Percentiles rank a stretch among this genome's conserved stretches.
Evolutionary conservation across 2,888 invertebrate genomes (phyloP).

Genomic region (Caenorhabditis virilis): DNA sequence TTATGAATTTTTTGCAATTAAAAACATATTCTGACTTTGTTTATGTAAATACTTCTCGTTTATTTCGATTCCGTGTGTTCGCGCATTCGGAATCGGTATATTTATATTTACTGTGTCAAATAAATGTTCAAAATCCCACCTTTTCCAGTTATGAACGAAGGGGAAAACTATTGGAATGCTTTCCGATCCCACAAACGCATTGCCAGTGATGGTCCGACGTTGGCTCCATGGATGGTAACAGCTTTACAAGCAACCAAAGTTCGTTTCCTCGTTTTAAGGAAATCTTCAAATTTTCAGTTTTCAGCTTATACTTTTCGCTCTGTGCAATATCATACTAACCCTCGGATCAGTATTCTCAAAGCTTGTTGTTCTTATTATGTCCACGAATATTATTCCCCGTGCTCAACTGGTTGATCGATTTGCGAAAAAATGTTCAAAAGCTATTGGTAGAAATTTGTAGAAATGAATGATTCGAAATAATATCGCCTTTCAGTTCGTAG

Average conservation of each 20-base stretch:
- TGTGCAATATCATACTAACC: slow-evolving; percentile 47
- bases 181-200: slow-evolving; percentile 55
- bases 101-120: no score
- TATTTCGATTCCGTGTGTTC: no score
- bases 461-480: background rate
- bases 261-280: background rate
- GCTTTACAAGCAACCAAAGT: slow-evolving; percentile 52
- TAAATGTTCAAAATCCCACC: no score
- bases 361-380: slow-evolving; percentile 48
- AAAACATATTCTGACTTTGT: no score
- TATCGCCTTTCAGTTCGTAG: slow-evolving; percentile 31
- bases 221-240: slow-evolving; percentile 54
- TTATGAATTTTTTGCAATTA: no score
- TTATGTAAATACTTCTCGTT: no score
- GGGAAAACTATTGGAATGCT: slow-evolving; percentile 51
- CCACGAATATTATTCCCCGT: slow-evolving; percentile 54
- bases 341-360: slow-evolving; percentile 60
- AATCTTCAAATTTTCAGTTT: slow-evolving; percentile 18
- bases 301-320: slow-evolving; percentile 55
- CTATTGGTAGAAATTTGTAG: slow-evolving; percentile 5
- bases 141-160: slow-evolving; percentile 48
- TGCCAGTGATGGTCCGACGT: slow-evolving; percentile 39
- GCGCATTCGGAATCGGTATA: no score
- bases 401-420: slow-evolving; percentile 25
- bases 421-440: slow-evolving; percentile 21